phyloP scores from a whole-genome alignment of 2,888 invertebrate genomes.

The Acanthosepion pharaonis region DNA sequence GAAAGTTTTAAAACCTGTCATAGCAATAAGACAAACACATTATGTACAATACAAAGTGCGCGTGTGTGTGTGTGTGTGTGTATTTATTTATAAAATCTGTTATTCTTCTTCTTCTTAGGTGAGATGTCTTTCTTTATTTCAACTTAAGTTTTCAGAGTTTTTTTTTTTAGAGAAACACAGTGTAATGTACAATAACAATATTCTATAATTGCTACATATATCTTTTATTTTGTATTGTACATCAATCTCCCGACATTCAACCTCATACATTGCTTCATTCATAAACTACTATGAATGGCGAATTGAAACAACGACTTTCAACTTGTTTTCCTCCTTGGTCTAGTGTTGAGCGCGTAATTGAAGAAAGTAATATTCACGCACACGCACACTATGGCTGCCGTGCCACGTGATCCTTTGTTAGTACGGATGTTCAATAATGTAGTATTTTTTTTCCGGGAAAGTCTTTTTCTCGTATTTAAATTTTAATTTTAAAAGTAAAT shows the following conservation, averaged over 20 bases:
- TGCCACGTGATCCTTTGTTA: background rate
- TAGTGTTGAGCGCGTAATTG: background rate
- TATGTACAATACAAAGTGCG: too few relatives aligned
- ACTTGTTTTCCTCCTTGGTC: background rate
- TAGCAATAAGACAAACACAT: too few relatives aligned
- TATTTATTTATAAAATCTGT: too few relatives aligned
- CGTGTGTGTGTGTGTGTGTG: too few relatives aligned
- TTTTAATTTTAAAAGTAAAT: background rate
- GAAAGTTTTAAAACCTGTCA: too few relatives aligned
- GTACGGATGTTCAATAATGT: background rate
- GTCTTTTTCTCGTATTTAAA: background rate
- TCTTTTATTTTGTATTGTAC: background rate
- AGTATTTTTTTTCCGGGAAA: background rate
- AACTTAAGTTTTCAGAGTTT: too few relatives aligned
- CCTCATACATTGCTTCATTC: conserved; percentile 33
- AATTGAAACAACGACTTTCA: conserved; percentile 23
- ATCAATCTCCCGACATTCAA: background rate
- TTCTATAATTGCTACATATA: background rate
- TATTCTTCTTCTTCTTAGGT: too few relatives aligned
- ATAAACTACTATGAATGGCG: conserved; percentile 33
- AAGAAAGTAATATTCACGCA: too few relatives aligned
- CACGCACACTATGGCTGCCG: background rate
- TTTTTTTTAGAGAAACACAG: too few relatives aligned
- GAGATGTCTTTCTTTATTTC: too few relatives aligned
- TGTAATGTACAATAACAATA: too few relatives aligned